Evolutionary conservation across 2,888 invertebrate genomes (phyloP).

Genomic region (Diaphora mendica): DNA sequence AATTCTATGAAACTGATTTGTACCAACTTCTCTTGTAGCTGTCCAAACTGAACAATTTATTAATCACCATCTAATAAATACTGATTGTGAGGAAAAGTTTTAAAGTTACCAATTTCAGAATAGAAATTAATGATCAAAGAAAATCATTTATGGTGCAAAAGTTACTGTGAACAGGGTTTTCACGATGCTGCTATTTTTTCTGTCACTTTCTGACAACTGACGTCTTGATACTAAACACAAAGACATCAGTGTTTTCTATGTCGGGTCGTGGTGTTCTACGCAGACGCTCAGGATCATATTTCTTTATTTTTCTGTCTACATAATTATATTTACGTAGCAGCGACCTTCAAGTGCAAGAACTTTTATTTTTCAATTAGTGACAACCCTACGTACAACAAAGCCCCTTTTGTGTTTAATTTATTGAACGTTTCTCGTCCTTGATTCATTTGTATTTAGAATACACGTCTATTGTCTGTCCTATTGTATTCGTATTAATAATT

Average conservation of each 20-base stretch:
- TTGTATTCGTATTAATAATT: conserved; percentile 13
- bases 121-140: conserved; percentile 35
- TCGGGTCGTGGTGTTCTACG: not conserved
- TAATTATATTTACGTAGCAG: not conserved
- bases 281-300: not conserved
- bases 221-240: not conserved
- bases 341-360: not conserved
- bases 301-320: not conserved
- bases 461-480: conserved; percentile 5
- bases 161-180: conserved; percentile 16
- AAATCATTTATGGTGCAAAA: conserved; percentile 26
- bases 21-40: conserved; percentile 3
- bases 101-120: conserved; percentile 37
- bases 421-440: conserved; percentile 22
- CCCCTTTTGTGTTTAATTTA: conserved; percentile 37
- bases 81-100: conserved; percentile 25
- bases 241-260: not conserved
- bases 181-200: not conserved
- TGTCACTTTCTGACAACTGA: not conserved
- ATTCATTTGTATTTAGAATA: conserved; percentile 26
- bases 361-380: not conserved
- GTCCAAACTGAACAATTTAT: conserved; percentile 13
- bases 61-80: conserved; percentile 38
- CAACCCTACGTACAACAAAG: conserved; percentile 18
- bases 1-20: conserved; percentile 5